Evolutionary conservation across 2,113 vertebrate genomes (phyloP).

Genomic region (Coptodon bakossiorum): DNA sequence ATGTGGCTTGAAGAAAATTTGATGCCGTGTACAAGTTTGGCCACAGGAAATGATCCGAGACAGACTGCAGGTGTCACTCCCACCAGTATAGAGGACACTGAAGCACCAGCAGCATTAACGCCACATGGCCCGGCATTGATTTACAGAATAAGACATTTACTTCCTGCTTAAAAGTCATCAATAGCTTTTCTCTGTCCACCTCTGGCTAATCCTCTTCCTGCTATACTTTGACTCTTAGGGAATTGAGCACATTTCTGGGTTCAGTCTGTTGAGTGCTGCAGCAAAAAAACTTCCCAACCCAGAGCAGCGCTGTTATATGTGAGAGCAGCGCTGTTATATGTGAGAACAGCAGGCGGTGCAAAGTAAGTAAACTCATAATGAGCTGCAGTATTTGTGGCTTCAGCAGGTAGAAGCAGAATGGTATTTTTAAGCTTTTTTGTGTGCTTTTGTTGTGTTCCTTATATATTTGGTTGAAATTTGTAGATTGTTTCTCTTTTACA

Average conservation of each 20-base stretch:
- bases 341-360: background rate
- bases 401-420: background rate
- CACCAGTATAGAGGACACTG: background rate
- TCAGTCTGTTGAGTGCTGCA: background rate
- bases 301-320: background rate
- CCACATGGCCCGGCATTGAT: constrained; percentile 11
- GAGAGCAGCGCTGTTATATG: background rate
- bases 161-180: constrained; percentile 34
- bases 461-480: background rate
- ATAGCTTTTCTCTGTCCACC: background rate
- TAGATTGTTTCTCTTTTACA: background rate
- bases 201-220: constrained; percentile 2
- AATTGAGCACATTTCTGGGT: background rate
- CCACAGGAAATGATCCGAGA: constrained; percentile 17
- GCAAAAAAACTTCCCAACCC: background rate
- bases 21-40: constrained; percentile 19
- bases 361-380: background rate
- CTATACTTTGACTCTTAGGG: background rate
- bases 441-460: background rate
- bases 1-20: constrained; percentile 22
- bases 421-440: background rate
- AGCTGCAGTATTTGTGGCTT: background rate
- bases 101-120: background rate
- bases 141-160: constrained; percentile 12
- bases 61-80: constrained; percentile 15